Evolutionary conservation across 2,113 vertebrate species (phyloP), one percentile per base, ranked within the genome.

Genomic region (Chitala chitala): DNA sequence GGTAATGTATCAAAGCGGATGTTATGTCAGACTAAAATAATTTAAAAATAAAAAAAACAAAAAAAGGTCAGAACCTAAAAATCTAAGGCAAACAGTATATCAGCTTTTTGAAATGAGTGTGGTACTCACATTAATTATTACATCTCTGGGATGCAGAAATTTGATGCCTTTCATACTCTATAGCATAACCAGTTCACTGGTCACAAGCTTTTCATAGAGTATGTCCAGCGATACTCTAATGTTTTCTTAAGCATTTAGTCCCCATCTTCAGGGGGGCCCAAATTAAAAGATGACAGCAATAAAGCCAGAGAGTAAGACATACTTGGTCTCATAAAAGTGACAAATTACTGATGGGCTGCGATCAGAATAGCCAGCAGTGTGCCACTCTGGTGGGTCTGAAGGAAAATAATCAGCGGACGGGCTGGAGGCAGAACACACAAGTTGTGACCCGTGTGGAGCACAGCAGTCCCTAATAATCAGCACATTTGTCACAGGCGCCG

Each of bases 251-350:
- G 38, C 22, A 48, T 33, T 53, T 15, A 12, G 46, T 48, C n/a
- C 15, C 46, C 15, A 26, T 36, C 68, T 53, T 70, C 17, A 2
- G 7, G 5, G 24, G 31, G 26, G 33, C 22, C n/a, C 31, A 42
- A 72, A 72, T 72, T 72, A 58, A 72, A 59, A 26, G 36, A 72
- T 72, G 44, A 42, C 24, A 58, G 22, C 22, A 58, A 72, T 59
- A 46, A 59, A 58, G 54, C n/a, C 54, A 58, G 8, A 44, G n/a
- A 44, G 8, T 24, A 36, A 58, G 24, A 59, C 44, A 44, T 72
- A 72, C 24, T 8, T 48, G 42, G 5, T 29, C 71, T 50, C 20
- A 24, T 61, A 50, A 73, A 73, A 61, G 26, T n/a, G 33, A 13
- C 40, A 63, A 50, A 63, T 73, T 61, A 50, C 24, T 46, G 26